Conservation (phyloP, 2,888 invertebrate species). For the Orchestes rusci region DNA sequence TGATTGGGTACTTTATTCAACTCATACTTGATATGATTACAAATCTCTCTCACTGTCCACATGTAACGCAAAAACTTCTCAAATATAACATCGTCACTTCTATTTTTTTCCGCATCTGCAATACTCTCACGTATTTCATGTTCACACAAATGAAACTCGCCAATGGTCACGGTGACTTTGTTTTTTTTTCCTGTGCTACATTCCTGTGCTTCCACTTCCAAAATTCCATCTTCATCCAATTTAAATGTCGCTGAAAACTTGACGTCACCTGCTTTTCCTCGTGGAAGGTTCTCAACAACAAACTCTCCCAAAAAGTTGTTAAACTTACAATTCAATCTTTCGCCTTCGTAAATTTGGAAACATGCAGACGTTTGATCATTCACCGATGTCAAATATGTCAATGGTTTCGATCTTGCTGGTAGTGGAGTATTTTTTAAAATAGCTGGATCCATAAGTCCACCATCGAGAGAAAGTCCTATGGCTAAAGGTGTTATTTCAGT, state of each 20-base stretch:
- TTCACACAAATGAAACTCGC: constrained; percentile 21
- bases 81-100: constrained; percentile 22
- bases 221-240: too few species aligned
- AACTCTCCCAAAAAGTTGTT: constrained; percentile 26
- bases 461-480: constrained; percentile 23
- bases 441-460: constrained; percentile 22
- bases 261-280: constrained; percentile 22
- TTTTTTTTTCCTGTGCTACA: constrained; percentile 11
- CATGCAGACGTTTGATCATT: constrained; percentile 16
- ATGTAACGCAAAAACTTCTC: constrained; percentile 5
- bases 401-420: constrained; percentile 2
- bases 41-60: background rate
- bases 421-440: constrained; percentile 27
- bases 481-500: constrained; percentile 28
- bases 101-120: too few species aligned
- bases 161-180: constrained; percentile 17
- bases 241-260: too few species aligned
- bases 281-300: constrained; percentile 18
- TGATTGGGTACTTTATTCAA: too few species aligned
- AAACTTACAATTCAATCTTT: constrained; percentile 22
- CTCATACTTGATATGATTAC: too few species aligned
- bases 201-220: constrained; percentile 23
- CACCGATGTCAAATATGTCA: background rate
- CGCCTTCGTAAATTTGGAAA: constrained; percentile 26
- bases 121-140: too few species aligned